Percentiles rank a stretch among this genome's conserved stretches.
Conservation (phyloP, 2,888 invertebrate species). For the Cancer borealis region DNA sequence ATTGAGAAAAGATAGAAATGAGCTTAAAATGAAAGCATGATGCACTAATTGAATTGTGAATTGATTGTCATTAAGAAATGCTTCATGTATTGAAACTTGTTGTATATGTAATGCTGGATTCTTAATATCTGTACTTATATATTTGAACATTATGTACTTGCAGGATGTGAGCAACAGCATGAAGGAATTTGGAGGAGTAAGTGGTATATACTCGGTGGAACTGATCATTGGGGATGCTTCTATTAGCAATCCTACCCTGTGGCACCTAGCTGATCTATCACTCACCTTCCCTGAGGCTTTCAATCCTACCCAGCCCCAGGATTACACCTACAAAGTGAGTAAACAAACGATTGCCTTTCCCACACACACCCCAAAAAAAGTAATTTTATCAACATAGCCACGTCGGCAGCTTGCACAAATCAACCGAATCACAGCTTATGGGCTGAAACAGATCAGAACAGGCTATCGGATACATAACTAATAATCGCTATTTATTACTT, state of each 20-base stretch:
- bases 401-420: too few relatives aligned
- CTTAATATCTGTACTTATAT: background rate
- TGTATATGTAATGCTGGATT: background rate
- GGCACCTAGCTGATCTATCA: conserved; percentile 89
- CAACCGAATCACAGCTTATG: too few relatives aligned
- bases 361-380: background rate
- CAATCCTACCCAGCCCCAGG: conserved; percentile 79
- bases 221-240: conserved; percentile 95
- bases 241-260: conserved; percentile 92
- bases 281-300: conserved; percentile 80
- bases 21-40: background rate
- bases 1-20: background rate
- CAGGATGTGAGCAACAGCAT: conserved; percentile 88
- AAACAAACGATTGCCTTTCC: conserved; percentile 78
- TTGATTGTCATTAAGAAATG: background rate
- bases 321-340: conserved; percentile 83
- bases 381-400: too few relatives aligned
- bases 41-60: background rate
- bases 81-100: background rate
- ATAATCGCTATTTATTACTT: too few relatives aligned
- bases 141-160: background rate
- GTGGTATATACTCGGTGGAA: conserved; percentile 90
- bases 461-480: too few relatives aligned
- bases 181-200: conserved; percentile 87
- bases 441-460: too few relatives aligned